These are phyloP conservation scores for Melanogrammus aeglefinus DNA, from an alignment of 2,797 vertebrate species.

Conservation along the genomic window DNA sequence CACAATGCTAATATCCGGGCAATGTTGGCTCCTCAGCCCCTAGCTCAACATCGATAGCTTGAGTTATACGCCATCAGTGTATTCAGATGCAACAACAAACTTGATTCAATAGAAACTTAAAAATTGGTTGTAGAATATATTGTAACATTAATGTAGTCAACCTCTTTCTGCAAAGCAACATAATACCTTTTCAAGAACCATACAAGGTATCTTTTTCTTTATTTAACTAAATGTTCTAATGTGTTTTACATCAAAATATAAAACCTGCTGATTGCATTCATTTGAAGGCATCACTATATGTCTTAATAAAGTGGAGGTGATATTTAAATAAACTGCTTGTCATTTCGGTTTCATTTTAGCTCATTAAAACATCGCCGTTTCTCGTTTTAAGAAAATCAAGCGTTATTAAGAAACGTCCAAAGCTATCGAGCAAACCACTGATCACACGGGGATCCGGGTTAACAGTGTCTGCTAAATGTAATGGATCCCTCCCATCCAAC, in stretches of 20 bases:
- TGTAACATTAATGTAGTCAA: not conserved
- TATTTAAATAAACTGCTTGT: not conserved
- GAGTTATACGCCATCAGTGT: too few relatives aligned
- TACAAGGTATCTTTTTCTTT: not conserved
- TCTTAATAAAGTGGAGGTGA: not conserved
- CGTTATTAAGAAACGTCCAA: not conserved
- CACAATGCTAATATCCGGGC: too few relatives aligned
- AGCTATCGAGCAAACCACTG: not conserved
- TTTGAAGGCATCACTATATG: not conserved
- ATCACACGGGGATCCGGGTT: too few relatives aligned
- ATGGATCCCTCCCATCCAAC: not conserved
- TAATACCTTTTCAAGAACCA: not conserved
- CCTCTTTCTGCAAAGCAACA: not conserved
- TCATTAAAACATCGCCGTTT: not conserved
- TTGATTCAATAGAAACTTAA: not conserved
- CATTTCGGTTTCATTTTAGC: not conserved
- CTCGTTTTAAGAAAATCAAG: not conserved
- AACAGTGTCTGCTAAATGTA: too few relatives aligned
- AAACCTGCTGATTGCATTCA: not conserved
- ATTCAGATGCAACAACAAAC: too few relatives aligned
- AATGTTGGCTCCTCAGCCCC: too few relatives aligned
- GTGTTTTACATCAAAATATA: not conserved
- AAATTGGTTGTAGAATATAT: not conserved
- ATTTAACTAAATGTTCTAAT: not conserved
- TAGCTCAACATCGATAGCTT: too few relatives aligned